Percentiles rank a stretch among this genome's conserved stretches.
Evolutionary conservation across 2,113 vertebrate species (phyloP).

Genomic region (Felis catus): F.catus_Fca126_mat1.0 CM031425.1:31224001-31224500

Average conservation of each 20-base stretch:
- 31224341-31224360: background rate
- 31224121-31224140: background rate
- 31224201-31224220: background rate
- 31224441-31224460: background rate
- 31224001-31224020: background rate
- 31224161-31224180: background rate
- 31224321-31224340: background rate
- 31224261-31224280: background rate
- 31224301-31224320: background rate
- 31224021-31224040: background rate
- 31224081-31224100: background rate
- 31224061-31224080: background rate
- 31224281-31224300: background rate
- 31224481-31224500: background rate
- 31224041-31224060: slow-evolving; percentile 23
- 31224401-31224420: background rate
- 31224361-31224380: background rate
- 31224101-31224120: slow-evolving; percentile 9
- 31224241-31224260: background rate
- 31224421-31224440: slow-evolving; percentile 40
- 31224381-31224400: background rate
- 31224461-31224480: background rate
- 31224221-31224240: background rate
- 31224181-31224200: background rate
- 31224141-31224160: background rate